Evolutionary conservation across 2,113 vertebrate genomes (phyloP), one percentile per base, ranked within the genome.

Genomic region (Rhinoderma darwinii): DNA sequence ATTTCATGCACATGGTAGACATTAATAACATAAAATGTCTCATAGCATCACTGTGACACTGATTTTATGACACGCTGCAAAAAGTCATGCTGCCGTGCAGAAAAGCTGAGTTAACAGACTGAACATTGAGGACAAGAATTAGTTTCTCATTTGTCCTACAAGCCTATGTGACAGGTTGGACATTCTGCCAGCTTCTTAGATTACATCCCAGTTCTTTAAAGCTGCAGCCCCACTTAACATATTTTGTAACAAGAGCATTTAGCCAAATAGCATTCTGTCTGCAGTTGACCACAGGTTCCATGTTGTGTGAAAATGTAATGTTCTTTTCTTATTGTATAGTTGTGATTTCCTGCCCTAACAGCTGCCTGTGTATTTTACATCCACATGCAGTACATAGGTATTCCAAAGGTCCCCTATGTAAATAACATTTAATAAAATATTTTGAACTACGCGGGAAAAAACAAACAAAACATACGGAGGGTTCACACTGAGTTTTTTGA

Each of bases 181-280:
- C 86, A 88, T 75, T 8, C 56, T 75, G 89, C 90, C 92, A 93
- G 79, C 89, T 77, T 86, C 90, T 92, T 90, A 86, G 86, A 76
- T 93, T 93, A 90, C 91, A 89, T 89, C 88, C 90, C 91, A 91
- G 84, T 91, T 90, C 59, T 83, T 92, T 89, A 90, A 92, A 84
- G 59, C 51, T 89, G 61, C 85, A 86, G 78, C 66, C 66, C 66
- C 66, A 86, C 85, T 86, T 86, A 70, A 79, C 76, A 86, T 70
- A 80, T 51, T 86, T 80, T 80, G 61, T 43, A 54, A 86, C 47
- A 72, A 79, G 84, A 81, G 85, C 50, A 81, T 74, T 59, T 59
- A 72, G 76, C 27, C 43, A 41, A 50, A 84, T 43, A 59, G 25
- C n/a, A 44, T 27, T 74, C 70, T 84, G 37, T 74, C 37, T 81